Evolutionary conservation across 2,113 vertebrate genomes (phyloP).

Genomic region (Dunckerocampus dactyliophorus): DNA sequence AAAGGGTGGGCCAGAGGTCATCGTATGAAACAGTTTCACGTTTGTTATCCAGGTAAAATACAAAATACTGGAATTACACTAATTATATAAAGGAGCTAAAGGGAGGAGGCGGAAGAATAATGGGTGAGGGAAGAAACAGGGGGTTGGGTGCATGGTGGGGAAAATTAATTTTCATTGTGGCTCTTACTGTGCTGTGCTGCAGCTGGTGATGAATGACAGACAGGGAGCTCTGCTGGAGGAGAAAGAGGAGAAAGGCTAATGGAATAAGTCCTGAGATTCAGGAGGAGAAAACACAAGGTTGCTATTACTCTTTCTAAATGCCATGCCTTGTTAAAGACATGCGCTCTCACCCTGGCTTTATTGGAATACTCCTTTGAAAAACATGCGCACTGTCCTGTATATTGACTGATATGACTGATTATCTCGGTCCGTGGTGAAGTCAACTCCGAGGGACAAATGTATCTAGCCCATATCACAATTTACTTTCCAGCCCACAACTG

Average conservation of each 20-base stretch:
- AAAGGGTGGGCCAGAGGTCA: conserved; percentile 62
- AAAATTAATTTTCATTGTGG: conserved; percentile 51
- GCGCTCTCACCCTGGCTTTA: conserved; percentile 34
- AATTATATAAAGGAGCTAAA: conserved; percentile 53
- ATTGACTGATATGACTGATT: conserved; percentile 21
- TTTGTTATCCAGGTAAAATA: conserved; percentile 55
- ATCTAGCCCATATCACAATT: conserved; percentile 2
- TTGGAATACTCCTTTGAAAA: conserved; percentile 22
- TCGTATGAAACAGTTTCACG: conserved; percentile 45
- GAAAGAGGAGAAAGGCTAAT: conserved; percentile 48
- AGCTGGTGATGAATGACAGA: conserved; percentile 68
- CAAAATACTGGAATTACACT: conserved; percentile 64
- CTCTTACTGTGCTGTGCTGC: conserved; percentile 50
- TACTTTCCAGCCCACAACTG: conserved; percentile 14
- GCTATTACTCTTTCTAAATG: conserved; percentile 60
- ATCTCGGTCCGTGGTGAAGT: conserved; percentile 33
- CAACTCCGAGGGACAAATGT: conserved; percentile 7
- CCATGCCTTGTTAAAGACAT: conserved; percentile 55
- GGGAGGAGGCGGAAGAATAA: conserved; percentile 2
- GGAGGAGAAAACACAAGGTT: conserved; percentile 41
- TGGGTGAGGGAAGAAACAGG: neutral
- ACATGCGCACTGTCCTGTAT: conserved; percentile 20
- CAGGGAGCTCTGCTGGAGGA: conserved; percentile 58
- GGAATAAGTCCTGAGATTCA: conserved; percentile 53
- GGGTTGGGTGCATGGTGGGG: conserved; percentile 11